Base-by-base conservation (phyloP, 2,797 vertebrate genomes). In the Poeciliopsis presidionis region DNA sequence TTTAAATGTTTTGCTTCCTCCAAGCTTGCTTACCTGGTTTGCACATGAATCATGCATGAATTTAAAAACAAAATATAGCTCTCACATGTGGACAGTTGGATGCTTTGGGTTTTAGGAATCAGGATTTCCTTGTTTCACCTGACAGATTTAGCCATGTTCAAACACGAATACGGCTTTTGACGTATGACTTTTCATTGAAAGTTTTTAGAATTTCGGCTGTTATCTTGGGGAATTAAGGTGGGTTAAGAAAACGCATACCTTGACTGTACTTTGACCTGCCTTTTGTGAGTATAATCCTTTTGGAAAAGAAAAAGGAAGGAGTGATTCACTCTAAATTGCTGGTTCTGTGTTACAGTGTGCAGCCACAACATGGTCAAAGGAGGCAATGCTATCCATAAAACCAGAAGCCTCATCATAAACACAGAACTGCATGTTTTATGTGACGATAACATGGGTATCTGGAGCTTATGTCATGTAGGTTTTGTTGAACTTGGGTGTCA, bases 291-390 rank as follows among this genome's bases (percentile, higher is more conserved):
- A 25, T 86, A 84, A 88, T 83, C 63, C 84, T 75, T 86, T 69
- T 36, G 39, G 30, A 33, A 45, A 61, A 80, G 33, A 28, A 53
- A 78, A 78, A 46, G 79, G 76, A 78, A 72, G 14, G 73, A 87
- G 85, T 88, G 89, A 91, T 87, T 92, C 90, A 90, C 83, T 77
- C 61, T 69, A 80, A 89, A 91, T 88, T 83, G 82, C 47, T 63
- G 65, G 86, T 78, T 84, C 53, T 5, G 82, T 76, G 77, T 49
- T 51, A 79, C 86, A 73, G 81, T 73, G 77, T 78, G 78, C 85
- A 90, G 86, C 86, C 86, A 61, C 85, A 83, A 83, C 75, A 69
- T 53, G 4, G 72, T 88, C 76, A 82, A 70, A 59, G 78, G 25
- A 77, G 76, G 72, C 73, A 72, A 63, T 39, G 33, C 57, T 74